A percentile compares a stretch with the other conserved stretches of the same genome.
phyloP scores from a whole-genome alignment of 2,797 vertebrate genomes.

The Pteropus rufus region DNA sequence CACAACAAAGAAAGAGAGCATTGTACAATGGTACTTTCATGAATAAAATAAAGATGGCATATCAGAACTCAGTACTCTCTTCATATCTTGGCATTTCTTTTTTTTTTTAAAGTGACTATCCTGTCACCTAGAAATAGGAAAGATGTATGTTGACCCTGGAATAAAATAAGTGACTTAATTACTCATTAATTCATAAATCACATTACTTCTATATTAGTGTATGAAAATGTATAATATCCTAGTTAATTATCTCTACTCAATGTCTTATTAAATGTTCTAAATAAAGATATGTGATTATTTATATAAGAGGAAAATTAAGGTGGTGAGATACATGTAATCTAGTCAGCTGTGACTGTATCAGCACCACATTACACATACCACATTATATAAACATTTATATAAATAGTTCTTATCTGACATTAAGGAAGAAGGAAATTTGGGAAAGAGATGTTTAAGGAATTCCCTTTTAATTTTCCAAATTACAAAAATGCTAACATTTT shows the following conservation, averaged over 20 bases:
- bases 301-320: background rate
- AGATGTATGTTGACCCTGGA: background rate
- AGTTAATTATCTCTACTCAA: background rate
- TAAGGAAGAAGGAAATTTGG: background rate
- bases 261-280: background rate
- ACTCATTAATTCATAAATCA: background rate
- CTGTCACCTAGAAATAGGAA: background rate
- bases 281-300: background rate
- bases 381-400: background rate
- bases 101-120: background rate
- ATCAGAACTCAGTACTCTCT: background rate
- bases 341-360: background rate
- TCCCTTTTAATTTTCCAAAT: background rate
- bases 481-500: background rate
- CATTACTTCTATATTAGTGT: background rate
- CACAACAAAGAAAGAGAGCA: background rate
- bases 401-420: background rate
- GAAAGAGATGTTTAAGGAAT: background rate
- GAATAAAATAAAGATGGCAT: background rate
- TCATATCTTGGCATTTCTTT: background rate
- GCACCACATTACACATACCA: background rate
- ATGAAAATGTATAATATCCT: background rate
- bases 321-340: background rate
- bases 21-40: background rate
- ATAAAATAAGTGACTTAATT: constrained; percentile 18